These are phyloP conservation scores for Clistopyga incitator DNA, from an alignment of 2,888 invertebrate species.

Conservation along the genomic window DNA sequence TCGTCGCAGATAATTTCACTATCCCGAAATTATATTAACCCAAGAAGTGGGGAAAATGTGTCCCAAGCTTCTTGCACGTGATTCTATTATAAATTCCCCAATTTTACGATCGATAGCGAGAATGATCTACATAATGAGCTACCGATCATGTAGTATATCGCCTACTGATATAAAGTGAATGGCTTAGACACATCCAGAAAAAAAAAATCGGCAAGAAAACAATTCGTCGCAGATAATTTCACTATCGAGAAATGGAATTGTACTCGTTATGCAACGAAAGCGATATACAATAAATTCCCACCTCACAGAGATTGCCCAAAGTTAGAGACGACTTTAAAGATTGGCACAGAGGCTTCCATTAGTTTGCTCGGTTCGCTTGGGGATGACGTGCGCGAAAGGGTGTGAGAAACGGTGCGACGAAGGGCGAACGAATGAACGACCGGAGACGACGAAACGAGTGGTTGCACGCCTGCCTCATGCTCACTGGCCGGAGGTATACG, in stretches of 20 bases:
- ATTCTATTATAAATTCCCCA: too few species aligned
- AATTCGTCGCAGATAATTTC: neutral
- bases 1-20: neutral
- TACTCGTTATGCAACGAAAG: neutral
- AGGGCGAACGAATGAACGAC: conserved; percentile 29
- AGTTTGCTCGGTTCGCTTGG: conserved; percentile 7
- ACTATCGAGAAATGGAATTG: neutral
- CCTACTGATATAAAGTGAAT: too few species aligned
- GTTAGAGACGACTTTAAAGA: neutral
- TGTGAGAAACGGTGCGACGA: conserved; percentile 40
- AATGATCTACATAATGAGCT: too few species aligned
- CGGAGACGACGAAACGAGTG: conserved; percentile 24
- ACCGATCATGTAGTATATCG: too few species aligned
- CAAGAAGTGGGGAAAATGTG: too few species aligned
- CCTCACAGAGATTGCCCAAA: conserved; percentile 1
- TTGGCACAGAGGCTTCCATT: neutral
- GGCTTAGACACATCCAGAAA: too few species aligned
- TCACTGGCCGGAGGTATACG: conserved; percentile 32
- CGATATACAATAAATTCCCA: neutral
- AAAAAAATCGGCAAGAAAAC: too few species aligned
- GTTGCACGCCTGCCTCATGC: conserved; percentile 10
- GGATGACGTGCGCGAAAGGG: conserved; percentile 36
- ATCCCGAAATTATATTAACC: neutral
- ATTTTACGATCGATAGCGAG: too few species aligned
- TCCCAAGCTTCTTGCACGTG: too few species aligned